These are phyloP conservation scores for Periphyllus acericola DNA, from an alignment of 2,888 invertebrate genomes.

Conservation along the genomic window DNA sequence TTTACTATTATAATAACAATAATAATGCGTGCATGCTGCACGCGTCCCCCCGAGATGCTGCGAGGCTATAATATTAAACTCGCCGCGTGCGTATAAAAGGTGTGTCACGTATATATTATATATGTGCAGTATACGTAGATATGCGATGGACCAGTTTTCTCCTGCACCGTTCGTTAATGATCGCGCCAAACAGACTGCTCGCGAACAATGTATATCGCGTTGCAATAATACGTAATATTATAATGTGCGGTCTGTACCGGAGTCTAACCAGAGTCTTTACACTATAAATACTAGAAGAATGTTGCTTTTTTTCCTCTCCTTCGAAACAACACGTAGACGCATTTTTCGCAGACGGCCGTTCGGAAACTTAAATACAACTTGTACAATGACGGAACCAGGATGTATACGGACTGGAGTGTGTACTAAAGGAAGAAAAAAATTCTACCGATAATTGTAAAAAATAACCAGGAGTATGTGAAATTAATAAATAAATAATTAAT, in stretches of 20 bases:
- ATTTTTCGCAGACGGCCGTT: too few species aligned
- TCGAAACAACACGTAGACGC: too few species aligned
- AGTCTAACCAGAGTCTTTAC: not conserved
- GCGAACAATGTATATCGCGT: not conserved
- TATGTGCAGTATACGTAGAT: not conserved
- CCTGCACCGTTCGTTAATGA: not conserved
- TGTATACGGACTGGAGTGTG: too few species aligned
- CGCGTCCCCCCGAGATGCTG: conserved; percentile 20
- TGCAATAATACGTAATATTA: not conserved
- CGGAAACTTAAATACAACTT: too few species aligned
- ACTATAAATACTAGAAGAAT: not conserved
- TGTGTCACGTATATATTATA: not conserved
- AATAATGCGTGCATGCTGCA: not conserved
- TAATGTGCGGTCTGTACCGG: not conserved
- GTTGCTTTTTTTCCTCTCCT: too few species aligned
- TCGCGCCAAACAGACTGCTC: not conserved
- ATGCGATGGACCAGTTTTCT: conserved; percentile 19
- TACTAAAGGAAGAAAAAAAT: too few species aligned
- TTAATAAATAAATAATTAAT: too few species aligned
- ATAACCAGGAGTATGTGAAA: too few species aligned
- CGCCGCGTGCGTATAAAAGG: not conserved
- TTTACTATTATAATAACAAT: not conserved
- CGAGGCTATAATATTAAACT: not conserved
- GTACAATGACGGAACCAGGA: too few species aligned
- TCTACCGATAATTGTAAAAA: too few species aligned